Evolutionary conservation across 2,888 invertebrate genomes (phyloP).

Genomic region (Stomorhina lunata): DNA sequence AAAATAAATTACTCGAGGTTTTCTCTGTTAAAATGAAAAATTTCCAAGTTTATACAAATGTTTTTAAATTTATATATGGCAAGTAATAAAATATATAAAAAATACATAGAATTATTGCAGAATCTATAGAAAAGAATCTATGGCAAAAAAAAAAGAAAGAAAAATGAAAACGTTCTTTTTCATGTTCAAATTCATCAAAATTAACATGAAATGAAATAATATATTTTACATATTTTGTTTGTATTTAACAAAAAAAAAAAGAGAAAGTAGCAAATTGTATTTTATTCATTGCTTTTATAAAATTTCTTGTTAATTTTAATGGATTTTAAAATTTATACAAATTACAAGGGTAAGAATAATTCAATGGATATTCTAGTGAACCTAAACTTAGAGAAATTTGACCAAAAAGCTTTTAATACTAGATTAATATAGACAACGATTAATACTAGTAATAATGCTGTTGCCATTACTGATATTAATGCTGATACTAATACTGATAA

Average conservation of each 20-base stretch:
- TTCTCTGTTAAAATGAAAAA: background rate
- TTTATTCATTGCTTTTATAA: background rate
- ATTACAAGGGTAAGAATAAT: background rate
- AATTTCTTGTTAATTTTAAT: constrained; percentile 26
- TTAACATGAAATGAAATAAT: constrained; percentile 47
- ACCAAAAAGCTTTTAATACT: no score
- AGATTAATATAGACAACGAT: no score
- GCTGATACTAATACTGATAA: no score
- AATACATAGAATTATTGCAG: constrained; percentile 14
- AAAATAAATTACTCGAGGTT: constrained; percentile 25
- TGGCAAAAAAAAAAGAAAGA: background rate
- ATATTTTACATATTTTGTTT: constrained; percentile 1
- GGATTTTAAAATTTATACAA: constrained; percentile 14
- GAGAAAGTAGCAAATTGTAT: background rate
- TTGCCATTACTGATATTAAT: no score
- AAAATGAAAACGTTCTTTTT: background rate
- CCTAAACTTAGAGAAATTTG: no score
- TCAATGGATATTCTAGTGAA: no score
- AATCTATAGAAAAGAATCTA: constrained; percentile 1
- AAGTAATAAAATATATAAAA: constrained; percentile 18
- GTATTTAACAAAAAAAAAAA: background rate
- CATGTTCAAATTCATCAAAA: constrained; percentile 31
- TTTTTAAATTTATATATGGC: background rate
- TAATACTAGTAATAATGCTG: no score
- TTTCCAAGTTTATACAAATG: background rate